These are phyloP conservation scores for Pseudorhiza aurosa DNA, from an alignment of 30 jellyfish, hydroid and myxozoan genomes.

Conservation along the genomic window DNA sequence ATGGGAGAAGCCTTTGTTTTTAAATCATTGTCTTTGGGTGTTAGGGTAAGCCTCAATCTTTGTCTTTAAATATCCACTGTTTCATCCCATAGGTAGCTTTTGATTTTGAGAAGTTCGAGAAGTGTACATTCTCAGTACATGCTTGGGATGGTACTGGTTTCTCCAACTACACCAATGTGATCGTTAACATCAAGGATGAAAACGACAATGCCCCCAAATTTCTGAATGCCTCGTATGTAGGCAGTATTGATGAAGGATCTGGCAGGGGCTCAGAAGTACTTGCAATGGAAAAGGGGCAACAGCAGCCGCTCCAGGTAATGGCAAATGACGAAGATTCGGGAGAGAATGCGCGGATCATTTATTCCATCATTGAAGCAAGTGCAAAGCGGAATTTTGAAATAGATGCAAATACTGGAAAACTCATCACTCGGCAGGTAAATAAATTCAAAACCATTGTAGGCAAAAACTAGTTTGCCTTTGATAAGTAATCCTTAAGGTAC, in stretches of 20 bases:
- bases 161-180: constrained; percentile 31
- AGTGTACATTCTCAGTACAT: constrained; percentile 64
- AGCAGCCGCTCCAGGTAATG: constrained; percentile 48
- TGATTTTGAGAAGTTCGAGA: constrained; percentile 74
- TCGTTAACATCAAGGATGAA: constrained; percentile 66
- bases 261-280: constrained; percentile 82
- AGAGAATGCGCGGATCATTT: constrained; percentile 67
- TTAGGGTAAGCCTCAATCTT: too few species aligned
- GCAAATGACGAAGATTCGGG: constrained; percentile 92
- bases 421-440: constrained; percentile 51
- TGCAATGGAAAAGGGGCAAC: constrained; percentile 4
- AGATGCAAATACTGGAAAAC: constrained; percentile 75
- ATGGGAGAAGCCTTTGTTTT: too few species aligned
- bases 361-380: constrained; percentile 68
- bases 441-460: too few species aligned
- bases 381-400: constrained; percentile 74
- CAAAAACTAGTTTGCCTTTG: too few species aligned
- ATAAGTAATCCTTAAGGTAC: too few species aligned
- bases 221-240: constrained; percentile 55
- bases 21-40: too few species aligned
- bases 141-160: constrained; percentile 58
- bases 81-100: constrained; percentile 75
- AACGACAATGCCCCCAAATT: constrained; percentile 91
- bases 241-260: constrained; percentile 87
- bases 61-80: too few species aligned